phyloP scores from a whole-genome alignment of 2,113 vertebrate species.

The Spheniscus mendiculus region DNA sequence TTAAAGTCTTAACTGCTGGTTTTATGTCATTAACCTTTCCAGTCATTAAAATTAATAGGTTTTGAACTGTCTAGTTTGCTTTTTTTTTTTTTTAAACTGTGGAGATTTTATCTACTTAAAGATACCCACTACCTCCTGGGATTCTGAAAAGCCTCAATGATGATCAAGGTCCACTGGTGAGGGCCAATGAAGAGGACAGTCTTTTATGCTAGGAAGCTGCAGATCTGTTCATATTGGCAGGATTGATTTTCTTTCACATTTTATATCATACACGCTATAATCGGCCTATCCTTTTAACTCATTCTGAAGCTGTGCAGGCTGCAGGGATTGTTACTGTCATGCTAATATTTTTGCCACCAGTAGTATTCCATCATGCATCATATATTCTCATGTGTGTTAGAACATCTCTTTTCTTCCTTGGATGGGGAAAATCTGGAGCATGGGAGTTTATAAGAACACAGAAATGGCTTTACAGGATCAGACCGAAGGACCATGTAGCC shows the following conservation, averaged over 20 bases:
- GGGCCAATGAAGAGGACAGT: background rate
- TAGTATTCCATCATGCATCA: background rate
- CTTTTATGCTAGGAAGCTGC: background rate
- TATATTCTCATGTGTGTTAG: background rate
- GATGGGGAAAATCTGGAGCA: background rate
- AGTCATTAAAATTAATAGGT: background rate
- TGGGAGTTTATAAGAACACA: background rate
- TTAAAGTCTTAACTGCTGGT: background rate
- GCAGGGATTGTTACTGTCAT: background rate
- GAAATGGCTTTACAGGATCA: background rate
- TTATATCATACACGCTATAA: background rate
- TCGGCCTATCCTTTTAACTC: background rate
- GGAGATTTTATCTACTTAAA: background rate
- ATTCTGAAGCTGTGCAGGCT: background rate
- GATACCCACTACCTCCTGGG: background rate
- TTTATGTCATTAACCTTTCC: constrained; percentile 7
- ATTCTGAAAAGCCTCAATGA: background rate
- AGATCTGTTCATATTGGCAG: background rate
- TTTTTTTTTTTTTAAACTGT: background rate
- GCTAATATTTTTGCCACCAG: background rate
- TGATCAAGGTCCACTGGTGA: background rate
- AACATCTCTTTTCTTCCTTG: background rate
- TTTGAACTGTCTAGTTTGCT: background rate
- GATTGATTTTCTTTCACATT: background rate
- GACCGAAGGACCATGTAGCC: background rate